phyloP scores from a whole-genome alignment of 2,888 invertebrate species.

The Cataglyphis cursor region DNA sequence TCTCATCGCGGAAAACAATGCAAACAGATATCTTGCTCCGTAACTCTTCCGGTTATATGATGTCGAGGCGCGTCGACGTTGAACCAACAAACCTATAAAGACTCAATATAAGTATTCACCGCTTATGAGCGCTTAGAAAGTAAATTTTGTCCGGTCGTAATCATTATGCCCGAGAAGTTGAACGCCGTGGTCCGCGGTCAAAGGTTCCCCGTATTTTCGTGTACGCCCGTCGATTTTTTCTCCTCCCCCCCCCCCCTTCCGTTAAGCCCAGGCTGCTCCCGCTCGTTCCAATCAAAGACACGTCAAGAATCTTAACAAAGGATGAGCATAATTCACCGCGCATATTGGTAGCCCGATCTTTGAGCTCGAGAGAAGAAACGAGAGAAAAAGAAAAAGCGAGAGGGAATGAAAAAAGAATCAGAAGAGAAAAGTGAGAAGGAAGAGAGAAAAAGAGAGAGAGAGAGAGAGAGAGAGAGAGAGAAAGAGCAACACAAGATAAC shows the following conservation, averaged over 20 bases:
- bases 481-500: conserved; percentile 70
- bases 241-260: conserved; percentile 10
- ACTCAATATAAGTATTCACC: conserved; percentile 11
- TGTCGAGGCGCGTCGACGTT: conserved; percentile 31
- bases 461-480: conserved; percentile 7
- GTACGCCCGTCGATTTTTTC: conserved; percentile 41
- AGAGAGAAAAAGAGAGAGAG: conserved; percentile 13
- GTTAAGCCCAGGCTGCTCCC: conserved; percentile 41
- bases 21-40: conserved; percentile 25
- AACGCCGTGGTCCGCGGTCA: conserved; percentile 64
- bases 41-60: conserved; percentile 35
- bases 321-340: conserved; percentile 72
- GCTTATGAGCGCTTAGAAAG: conserved; percentile 53
- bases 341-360: conserved; percentile 76
- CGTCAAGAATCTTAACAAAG: conserved; percentile 77
- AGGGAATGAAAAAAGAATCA: conserved; percentile 30
- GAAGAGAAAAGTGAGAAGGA: not conserved
- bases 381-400: not conserved
- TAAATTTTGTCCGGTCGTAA: conserved; percentile 64
- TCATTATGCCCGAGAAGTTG: conserved; percentile 56
- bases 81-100: conserved; percentile 56
- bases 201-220: conserved; percentile 72
- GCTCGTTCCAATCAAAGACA: conserved; percentile 76
- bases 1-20: conserved; percentile 35
- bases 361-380: conserved; percentile 34